phyloP scores from a whole-genome alignment of 2,113 vertebrate genomes.

The Hydropotes inermis region DNA sequence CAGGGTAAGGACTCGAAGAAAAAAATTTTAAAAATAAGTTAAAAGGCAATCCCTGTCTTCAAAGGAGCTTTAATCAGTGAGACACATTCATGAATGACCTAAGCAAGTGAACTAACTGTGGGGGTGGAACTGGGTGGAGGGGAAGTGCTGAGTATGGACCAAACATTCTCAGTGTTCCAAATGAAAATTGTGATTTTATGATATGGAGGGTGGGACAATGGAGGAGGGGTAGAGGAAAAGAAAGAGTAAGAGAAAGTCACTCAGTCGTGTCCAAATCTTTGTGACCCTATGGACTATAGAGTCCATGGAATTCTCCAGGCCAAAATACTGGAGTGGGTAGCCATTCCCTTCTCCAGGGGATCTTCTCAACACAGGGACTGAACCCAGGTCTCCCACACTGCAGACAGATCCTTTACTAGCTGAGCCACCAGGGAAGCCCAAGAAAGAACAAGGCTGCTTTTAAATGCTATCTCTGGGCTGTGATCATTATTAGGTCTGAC shows the following conservation, averaged over 20 bases:
- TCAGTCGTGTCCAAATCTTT: neutral
- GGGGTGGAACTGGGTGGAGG: slow-evolving; percentile 52
- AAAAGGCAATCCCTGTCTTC: slow-evolving; percentile 33
- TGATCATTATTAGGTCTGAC: neutral
- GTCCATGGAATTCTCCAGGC: neutral
- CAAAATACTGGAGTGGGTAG: neutral
- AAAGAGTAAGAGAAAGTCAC: neutral
- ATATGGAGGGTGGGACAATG: neutral
- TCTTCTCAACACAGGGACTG: neutral
- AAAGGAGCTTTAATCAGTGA: slow-evolving; percentile 31
- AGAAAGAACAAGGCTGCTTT: slow-evolving; percentile 27
- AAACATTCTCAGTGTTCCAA: slow-evolving; percentile 39
- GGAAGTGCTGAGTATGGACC: slow-evolving; percentile 32
- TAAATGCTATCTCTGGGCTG: neutral
- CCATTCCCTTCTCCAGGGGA: neutral
- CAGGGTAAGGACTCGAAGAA: neutral
- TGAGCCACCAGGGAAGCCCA: neutral
- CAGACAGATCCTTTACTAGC: neutral
- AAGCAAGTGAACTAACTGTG: slow-evolving; percentile 21
- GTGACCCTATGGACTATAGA: neutral
- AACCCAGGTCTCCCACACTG: neutral
- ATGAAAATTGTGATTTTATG: slow-evolving; percentile 44
- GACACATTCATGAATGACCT: neutral
- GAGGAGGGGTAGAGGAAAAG: neutral
- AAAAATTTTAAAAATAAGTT: neutral